phyloP scores from a whole-genome alignment of 2,797 vertebrate species.

The Nyctibius grandis region DNA sequence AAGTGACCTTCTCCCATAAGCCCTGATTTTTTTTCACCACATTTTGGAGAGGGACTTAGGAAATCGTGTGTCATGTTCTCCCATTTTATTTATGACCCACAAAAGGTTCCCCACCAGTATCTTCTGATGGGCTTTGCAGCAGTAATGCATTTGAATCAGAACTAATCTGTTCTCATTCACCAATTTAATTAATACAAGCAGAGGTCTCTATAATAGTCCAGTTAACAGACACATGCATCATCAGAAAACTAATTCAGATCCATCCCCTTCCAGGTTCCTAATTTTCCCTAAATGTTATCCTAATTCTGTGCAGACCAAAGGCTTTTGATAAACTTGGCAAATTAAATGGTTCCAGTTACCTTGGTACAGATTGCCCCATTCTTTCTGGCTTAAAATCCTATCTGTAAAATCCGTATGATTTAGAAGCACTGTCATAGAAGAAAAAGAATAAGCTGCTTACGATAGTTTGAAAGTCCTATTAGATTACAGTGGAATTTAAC shows the following conservation, averaged over 20 bases:
- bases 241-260: not conserved
- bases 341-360: not conserved
- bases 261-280: not conserved
- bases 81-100: not conserved
- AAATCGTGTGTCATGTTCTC: not conserved
- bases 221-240: not conserved
- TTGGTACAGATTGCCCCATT: not conserved
- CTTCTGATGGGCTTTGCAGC: not conserved
- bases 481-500: not conserved
- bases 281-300: conserved; percentile 3
- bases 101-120: not conserved
- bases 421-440: not conserved
- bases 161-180: not conserved
- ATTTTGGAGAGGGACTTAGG: not conserved
- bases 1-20: not conserved
- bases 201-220: not conserved
- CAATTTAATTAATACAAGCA: not conserved
- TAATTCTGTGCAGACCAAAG: not conserved
- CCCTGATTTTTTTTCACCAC: not conserved
- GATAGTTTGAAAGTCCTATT: not conserved
- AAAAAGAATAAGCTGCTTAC: conserved; percentile 3
- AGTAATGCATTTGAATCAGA: not conserved
- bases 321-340: conserved; percentile 3
- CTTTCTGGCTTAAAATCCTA: not conserved
- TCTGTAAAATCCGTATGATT: not conserved